Evolutionary conservation across 2,113 vertebrate genomes (phyloP).

Genomic region (Elanoides forficatus): DNA sequence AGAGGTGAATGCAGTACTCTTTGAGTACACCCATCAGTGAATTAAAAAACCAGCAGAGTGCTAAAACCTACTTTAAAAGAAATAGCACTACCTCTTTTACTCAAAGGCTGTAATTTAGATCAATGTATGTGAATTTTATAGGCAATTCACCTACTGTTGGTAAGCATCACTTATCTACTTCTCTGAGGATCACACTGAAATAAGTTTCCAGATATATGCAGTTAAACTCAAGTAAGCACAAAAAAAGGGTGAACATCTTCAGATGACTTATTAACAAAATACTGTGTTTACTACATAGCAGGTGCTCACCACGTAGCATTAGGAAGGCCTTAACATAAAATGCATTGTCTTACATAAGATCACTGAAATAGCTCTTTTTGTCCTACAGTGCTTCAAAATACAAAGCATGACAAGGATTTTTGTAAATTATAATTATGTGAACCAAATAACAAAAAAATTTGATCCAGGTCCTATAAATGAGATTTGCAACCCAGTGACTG

Average conservation of each 20-base stretch:
- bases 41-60: not conserved
- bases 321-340: not conserved
- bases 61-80: not conserved
- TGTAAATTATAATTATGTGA: not conserved
- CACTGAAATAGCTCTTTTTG: not conserved
- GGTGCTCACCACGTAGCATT: fast-evolving
- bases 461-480: not conserved
- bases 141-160: not conserved
- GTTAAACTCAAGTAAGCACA: not conserved
- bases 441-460: not conserved
- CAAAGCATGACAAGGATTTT: not conserved
- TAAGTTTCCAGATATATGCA: not conserved
- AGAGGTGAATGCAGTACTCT: not conserved
- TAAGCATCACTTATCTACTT: not conserved
- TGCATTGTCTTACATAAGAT: not conserved
- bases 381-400: not conserved
- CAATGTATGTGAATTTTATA: not conserved
- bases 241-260: not conserved
- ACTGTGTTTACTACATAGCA: not conserved
- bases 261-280: not conserved
- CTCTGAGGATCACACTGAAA: not conserved
- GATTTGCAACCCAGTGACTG: not conserved
- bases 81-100: not conserved
- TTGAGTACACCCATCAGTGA: not conserved
- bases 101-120: not conserved